phyloP scores from a whole-genome alignment of 2,113 vertebrate genomes.

The Platichthys flesus region DNA sequence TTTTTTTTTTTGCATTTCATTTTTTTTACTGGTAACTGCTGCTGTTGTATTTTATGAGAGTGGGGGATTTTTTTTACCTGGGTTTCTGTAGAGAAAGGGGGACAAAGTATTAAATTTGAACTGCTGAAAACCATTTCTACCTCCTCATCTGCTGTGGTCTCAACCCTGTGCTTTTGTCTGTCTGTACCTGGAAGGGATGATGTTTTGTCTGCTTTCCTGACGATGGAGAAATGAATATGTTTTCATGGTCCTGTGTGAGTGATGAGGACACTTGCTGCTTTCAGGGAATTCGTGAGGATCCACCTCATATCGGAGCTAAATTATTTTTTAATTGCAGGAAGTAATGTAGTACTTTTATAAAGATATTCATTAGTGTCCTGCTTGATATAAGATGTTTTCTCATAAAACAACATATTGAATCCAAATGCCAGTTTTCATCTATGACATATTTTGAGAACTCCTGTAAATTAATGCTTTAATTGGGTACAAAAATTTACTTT shows the following conservation, averaged over 20 bases:
- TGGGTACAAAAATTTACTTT: too few species aligned
- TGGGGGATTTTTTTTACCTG: constrained; percentile 93
- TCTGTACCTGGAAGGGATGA: constrained; percentile 13
- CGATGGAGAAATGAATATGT: constrained; percentile 17
- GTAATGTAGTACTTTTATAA: neutral
- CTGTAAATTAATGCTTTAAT: constrained; percentile 13
- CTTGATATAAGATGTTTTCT: constrained; percentile 2
- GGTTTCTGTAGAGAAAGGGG: constrained; percentile 90
- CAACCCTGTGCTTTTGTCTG: constrained; percentile 52
- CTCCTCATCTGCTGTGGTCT: constrained; percentile 77
- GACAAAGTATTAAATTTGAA: constrained; percentile 93
- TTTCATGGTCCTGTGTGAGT: constrained; percentile 17
- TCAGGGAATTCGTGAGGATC: neutral
- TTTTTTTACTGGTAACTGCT: constrained; percentile 95
- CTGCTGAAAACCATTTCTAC: constrained; percentile 87
- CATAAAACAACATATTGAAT: neutral
- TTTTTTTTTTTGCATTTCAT: constrained; percentile 82
- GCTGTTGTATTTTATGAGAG: constrained; percentile 99
- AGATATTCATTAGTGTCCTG: neutral
- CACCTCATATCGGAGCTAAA: neutral
- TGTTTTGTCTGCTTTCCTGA: constrained; percentile 13
- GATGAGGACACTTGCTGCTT: constrained; percentile 12
- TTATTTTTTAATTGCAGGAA: constrained; percentile 23
- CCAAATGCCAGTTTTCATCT: neutral
- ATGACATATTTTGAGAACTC: constrained; percentile 5